phyloP scores from a whole-genome alignment of 2,888 invertebrate species.

The Diaphora mendica region DNA sequence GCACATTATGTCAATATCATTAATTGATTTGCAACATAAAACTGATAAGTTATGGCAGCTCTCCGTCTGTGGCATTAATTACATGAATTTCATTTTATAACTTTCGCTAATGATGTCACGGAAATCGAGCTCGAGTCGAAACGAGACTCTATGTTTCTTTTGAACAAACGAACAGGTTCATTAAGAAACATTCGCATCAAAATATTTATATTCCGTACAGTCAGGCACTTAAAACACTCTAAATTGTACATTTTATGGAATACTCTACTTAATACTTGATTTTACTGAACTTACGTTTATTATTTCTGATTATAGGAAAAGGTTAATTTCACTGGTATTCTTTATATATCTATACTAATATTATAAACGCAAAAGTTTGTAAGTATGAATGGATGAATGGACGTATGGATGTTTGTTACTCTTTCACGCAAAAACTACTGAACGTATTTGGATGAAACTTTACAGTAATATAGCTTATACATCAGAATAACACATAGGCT shows the following conservation, averaged over 20 bases:
- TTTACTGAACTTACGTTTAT: background rate
- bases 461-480: too few species aligned
- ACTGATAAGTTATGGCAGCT: constrained; percentile 2
- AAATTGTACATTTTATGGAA: background rate
- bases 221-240: background rate
- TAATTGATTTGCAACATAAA: background rate
- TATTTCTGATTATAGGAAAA: background rate
- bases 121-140: constrained; percentile 25
- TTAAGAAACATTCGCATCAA: constrained; percentile 25
- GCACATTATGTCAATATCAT: background rate
- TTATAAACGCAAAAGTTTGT: too few species aligned
- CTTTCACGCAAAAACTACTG: too few species aligned
- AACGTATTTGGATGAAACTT: too few species aligned
- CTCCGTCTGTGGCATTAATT: constrained; percentile 19
- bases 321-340: background rate
- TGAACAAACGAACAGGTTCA: constrained; percentile 26
- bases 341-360: too few species aligned
- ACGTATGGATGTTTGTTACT: too few species aligned
- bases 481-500: too few species aligned
- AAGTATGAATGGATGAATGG: too few species aligned
- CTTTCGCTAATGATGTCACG: constrained; percentile 37
- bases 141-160: constrained; percentile 29
- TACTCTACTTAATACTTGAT: background rate
- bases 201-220: background rate
- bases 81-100: constrained; percentile 30